phyloP scores from a whole-genome alignment of 2,797 vertebrate genomes.

The Chelonia mydas region DNA sequence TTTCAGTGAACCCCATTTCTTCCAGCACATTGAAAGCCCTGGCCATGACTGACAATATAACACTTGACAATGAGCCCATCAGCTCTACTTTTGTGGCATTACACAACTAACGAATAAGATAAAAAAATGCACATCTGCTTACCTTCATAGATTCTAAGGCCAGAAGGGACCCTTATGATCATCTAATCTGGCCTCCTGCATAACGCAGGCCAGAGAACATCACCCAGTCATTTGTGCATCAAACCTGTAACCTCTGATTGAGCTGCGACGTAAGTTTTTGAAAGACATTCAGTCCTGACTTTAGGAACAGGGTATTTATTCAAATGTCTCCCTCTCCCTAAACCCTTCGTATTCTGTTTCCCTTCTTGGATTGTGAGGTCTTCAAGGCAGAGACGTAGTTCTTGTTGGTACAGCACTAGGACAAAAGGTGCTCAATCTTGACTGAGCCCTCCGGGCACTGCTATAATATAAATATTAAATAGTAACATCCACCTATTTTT shows the following conservation, averaged over 20 bases:
- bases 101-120: too few species aligned
- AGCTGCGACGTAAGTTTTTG: not conserved
- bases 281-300: not conserved
- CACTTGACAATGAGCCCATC: too few species aligned
- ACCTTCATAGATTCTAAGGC: too few species aligned
- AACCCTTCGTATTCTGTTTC: not conserved
- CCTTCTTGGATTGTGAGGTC: not conserved
- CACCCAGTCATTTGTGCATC: not conserved
- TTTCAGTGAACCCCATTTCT: too few species aligned
- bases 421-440: not conserved
- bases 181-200: not conserved
- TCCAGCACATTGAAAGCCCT: too few species aligned
- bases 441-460: not conserved
- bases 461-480: not conserved
- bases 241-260: not conserved
- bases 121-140: too few species aligned
- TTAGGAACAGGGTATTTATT: not conserved
- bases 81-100: too few species aligned
- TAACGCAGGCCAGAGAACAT: not conserved
- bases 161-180: not conserved
- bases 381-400: not conserved
- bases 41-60: too few species aligned
- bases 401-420: not conserved
- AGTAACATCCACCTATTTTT: not conserved
- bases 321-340: not conserved